Conservation (phyloP, 2,113 vertebrate species). For the Pteronura brasiliensis region DNA sequence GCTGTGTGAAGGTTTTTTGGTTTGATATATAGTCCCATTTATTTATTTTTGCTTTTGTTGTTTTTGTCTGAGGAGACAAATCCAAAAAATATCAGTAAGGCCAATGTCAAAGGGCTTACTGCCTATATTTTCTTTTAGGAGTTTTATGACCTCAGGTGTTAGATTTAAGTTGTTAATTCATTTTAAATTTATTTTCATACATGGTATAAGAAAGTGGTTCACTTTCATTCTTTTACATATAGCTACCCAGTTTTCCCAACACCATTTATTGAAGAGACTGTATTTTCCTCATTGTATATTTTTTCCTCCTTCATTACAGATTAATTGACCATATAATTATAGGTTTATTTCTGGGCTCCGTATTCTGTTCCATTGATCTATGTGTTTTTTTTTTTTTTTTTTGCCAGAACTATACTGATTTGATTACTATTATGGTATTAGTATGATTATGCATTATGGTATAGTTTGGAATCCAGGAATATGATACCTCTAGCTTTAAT, state of each 20-base stretch:
- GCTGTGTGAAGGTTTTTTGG: neutral
- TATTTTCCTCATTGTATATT: neutral
- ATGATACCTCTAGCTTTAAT: neutral
- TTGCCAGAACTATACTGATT: neutral
- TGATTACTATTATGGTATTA: neutral
- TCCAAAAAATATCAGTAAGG: neutral
- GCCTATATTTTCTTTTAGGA: neutral
- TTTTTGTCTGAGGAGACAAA: neutral
- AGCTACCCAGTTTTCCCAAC: neutral
- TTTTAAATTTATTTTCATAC: neutral
- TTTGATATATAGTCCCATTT: neutral
- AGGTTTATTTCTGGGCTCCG: neutral
- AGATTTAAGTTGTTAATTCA: neutral
- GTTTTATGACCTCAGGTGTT: neutral
- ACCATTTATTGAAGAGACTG: neutral
- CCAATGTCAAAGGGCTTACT: neutral
- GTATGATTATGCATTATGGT: neutral
- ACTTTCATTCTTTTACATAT: neutral
- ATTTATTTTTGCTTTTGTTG: neutral
- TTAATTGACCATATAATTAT: neutral
- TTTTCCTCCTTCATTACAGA: neutral
- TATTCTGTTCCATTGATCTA: neutral
- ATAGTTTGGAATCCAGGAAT: neutral
- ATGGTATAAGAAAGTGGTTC: neutral
- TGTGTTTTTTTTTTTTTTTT: no score